Percentiles rank a stretch among this genome's conserved stretches.
These are phyloP conservation scores for Archilochus colubris DNA, from an alignment of 2,113 vertebrate species.

Conservation along the genomic window DNA sequence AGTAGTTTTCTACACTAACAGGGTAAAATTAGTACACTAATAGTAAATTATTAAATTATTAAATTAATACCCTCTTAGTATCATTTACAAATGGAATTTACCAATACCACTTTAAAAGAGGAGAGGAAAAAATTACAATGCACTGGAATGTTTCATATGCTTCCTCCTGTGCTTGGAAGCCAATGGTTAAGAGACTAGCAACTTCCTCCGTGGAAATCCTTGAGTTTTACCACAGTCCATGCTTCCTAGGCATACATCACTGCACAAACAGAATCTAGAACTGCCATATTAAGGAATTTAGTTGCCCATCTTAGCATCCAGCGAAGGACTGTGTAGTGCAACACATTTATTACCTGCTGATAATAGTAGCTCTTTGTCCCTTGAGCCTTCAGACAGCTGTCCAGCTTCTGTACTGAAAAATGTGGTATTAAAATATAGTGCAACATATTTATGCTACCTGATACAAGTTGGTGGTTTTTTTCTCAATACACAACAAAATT, in stretches of 20 bases:
- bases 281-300: neutral
- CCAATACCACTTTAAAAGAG: neutral
- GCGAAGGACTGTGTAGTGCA: neutral
- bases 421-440: neutral
- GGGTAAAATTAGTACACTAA: neutral
- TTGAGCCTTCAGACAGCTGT: neutral
- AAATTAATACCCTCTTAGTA: neutral
- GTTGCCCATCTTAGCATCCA: neutral
- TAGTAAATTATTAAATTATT: neutral
- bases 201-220: neutral
- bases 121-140: neutral
- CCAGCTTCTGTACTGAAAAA: neutral
- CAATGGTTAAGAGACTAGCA: neutral
- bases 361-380: neutral
- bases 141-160: neutral
- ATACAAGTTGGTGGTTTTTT: neutral
- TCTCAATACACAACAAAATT: neutral
- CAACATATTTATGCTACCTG: neutral
- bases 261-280: neutral
- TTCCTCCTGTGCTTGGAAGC: neutral
- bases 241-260: fast-evolving
- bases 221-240: fast-evolving
- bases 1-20: neutral
- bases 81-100: neutral
- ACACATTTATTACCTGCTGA: fast-evolving